phyloP scores from a whole-genome alignment of 2,888 invertebrate genomes.

The Diplolepis rosae region DNA sequence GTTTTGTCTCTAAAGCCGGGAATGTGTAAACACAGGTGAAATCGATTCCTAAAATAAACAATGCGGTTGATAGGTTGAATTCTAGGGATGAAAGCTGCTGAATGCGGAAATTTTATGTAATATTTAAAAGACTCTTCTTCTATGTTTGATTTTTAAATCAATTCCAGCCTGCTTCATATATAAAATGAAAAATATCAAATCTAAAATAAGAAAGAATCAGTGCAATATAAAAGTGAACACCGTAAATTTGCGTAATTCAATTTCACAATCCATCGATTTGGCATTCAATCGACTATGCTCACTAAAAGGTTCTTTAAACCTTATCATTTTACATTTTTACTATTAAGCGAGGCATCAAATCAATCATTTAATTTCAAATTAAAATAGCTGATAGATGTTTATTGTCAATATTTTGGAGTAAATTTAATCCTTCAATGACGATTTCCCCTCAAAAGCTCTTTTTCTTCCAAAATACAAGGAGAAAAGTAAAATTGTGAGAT shows the following conservation, averaged over 20 bases:
- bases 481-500: no score
- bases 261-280: conserved; percentile 21
- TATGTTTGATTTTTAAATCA: not conserved
- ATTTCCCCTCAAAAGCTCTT: no score
- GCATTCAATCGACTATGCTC: no score
- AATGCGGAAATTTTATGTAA: not conserved
- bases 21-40: no score
- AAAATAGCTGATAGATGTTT: not conserved
- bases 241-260: conserved; percentile 21
- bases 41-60: not conserved
- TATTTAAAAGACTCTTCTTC: not conserved
- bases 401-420: not conserved
- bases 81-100: not conserved
- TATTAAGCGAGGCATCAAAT: not conserved
- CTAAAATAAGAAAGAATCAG: not conserved
- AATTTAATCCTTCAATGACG: not conserved
- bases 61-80: not conserved
- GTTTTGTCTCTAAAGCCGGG: no score
- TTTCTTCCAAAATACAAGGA: no score
- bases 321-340: conserved; percentile 9
- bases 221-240: conserved; percentile 8
- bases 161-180: conserved; percentile 1
- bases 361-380: not conserved
- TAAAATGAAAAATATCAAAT: conserved; percentile 16
- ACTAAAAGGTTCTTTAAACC: conserved; percentile 3